Base-by-base conservation (phyloP, 30 jellyfish, hydroid and myxozoan genomes). In the Hydra vulgaris region DNA sequence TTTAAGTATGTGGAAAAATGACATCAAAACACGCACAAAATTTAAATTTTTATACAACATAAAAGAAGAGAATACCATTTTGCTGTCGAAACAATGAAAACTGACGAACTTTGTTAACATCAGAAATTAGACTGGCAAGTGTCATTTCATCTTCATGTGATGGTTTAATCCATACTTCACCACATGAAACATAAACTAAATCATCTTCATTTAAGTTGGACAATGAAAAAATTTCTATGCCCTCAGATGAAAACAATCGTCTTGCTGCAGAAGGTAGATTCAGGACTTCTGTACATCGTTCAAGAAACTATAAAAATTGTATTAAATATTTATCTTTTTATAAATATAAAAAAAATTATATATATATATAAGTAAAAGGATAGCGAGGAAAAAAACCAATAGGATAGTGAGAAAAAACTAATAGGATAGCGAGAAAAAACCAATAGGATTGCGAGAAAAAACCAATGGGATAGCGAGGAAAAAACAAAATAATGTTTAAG, bases 251-350 rank as follows among this genome's bases (percentile, higher is more conserved):
- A 74, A 89, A 89, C 84, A 89, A 70, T 66, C 97, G 82, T 27
- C 97, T 85, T 23, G 97, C 97, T 54, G 97, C 97, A 61, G 82
- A 85, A 0, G 97, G 95, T 0, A 89, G 87, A 70, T 72, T 55
- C 19, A 89, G 84, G 8, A 85, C 80, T 0, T 82, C 95, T 0
- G 97, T 89, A 82, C 97, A 89, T 73, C 78, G 69, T 72, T 85
- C 97, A 77, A 89, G 79, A 54, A 89, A 89, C 97, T 89, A 27
- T 8, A 56, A 18, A 25, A 56, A 56, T 56, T 56, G 17, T 56
- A 56, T 15, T 56, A 15, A 56, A 56, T n/a, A n/a, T n/a, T n/a
- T n/a, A n/a, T n/a, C n/a, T n/a, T n/a, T n/a, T n/a, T n/a, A n/a
- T n/a, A n/a, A n/a, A n/a, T n/a, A n/a, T n/a, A n/a, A n/a, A n/a